Percentiles rank a stretch among this genome's conserved stretches.
phyloP scores from a whole-genome alignment of 2,797 vertebrate species.

The Spea hammondii region DNA sequence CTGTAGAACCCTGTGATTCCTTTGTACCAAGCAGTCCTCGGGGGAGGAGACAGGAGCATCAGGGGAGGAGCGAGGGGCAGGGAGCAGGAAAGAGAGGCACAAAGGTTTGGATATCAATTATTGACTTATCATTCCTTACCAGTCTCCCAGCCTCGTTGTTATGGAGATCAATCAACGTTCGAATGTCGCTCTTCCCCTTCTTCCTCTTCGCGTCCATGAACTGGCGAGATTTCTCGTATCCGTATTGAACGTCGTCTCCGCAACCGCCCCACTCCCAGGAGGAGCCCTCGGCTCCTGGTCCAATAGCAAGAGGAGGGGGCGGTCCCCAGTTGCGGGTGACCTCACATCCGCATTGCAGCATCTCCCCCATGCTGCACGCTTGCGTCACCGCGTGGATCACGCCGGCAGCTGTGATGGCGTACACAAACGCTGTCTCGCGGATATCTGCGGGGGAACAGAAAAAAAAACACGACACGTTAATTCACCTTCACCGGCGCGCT shows the following conservation, averaged over 20 bases:
- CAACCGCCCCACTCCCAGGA: slow-evolving; percentile 99
- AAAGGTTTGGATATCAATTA: too few species aligned
- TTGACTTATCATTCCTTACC: slow-evolving; percentile 68
- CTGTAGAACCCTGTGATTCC: too few species aligned
- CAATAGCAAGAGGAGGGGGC: slow-evolving; percentile 69
- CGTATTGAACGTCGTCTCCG: slow-evolving; percentile 94
- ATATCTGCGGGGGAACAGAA: slow-evolving; percentile 74
- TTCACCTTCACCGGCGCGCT: too few species aligned
- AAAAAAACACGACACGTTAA: neutral
- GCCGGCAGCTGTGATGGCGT: slow-evolving; percentile 90
- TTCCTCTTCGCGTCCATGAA: slow-evolving; percentile 95
- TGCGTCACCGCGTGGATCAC: slow-evolving; percentile 95
- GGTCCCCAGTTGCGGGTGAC: slow-evolving; percentile 80
- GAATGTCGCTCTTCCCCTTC: slow-evolving; percentile 92
- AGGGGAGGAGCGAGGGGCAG: too few species aligned
- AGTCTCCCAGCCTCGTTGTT: slow-evolving; percentile 96
- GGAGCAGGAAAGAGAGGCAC: too few species aligned
- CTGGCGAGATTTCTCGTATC: slow-evolving; percentile 94
- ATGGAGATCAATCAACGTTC: slow-evolving; percentile 90
- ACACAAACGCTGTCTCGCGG: slow-evolving; percentile 95
- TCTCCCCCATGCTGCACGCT: slow-evolving; percentile 97
- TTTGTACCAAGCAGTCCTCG: too few species aligned
- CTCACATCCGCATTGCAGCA: slow-evolving; percentile 93
- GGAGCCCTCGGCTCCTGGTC: slow-evolving; percentile 71
- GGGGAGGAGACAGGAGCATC: too few species aligned